Conservation (phyloP, 2,113 vertebrate genomes). For the Notarius lentiginosus region DNA sequence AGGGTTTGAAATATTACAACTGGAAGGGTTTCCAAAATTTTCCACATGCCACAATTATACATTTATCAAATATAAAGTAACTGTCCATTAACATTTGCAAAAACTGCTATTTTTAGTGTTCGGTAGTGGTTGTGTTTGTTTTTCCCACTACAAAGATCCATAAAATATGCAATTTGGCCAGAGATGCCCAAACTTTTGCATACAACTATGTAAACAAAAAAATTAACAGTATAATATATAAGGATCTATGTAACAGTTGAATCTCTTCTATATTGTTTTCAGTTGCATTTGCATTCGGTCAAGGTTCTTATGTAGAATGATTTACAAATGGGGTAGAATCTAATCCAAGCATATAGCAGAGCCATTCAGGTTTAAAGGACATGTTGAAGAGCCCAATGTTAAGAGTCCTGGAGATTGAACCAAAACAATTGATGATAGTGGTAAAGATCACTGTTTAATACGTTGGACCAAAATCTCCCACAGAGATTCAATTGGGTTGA, state of each 20-base stretch:
- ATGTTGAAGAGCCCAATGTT: background rate
- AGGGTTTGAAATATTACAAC: background rate
- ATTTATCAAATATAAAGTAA: background rate
- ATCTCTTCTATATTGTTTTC: background rate
- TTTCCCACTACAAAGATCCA: background rate
- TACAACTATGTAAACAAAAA: background rate
- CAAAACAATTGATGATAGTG: background rate
- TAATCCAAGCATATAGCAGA: background rate
- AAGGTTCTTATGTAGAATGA: background rate
- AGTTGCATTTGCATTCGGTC: background rate
- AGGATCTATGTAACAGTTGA: background rate
- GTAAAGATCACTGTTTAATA: background rate
- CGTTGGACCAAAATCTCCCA: background rate
- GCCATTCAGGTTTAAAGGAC: background rate
- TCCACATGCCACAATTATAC: background rate
- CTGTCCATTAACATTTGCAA: background rate
- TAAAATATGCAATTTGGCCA: background rate
- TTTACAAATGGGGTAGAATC: background rate
- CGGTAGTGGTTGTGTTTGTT: background rate
- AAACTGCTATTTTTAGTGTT: background rate
- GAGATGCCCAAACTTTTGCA: background rate
- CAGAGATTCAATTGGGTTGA: background rate
- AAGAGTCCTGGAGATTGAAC: background rate
- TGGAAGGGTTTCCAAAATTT: background rate
- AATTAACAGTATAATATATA: background rate